A percentile compares a stretch with the other conserved stretches of the same genome.
Evolutionary conservation across 2,797 vertebrate species (phyloP).

Genomic region (Gallinago solitaria): DNA sequence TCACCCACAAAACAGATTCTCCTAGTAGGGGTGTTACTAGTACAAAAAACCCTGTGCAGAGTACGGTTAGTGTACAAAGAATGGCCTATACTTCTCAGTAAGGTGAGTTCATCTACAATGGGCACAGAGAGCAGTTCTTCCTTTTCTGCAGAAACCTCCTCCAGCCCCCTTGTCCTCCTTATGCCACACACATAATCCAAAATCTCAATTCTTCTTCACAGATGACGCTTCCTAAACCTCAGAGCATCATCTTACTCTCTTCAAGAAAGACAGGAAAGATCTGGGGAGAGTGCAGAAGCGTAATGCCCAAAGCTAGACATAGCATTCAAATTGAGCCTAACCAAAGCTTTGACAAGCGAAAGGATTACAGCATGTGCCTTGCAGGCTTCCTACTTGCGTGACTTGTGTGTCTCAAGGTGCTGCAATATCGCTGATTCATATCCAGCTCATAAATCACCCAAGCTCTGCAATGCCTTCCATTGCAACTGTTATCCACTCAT

Average conservation of each 20-base stretch:
- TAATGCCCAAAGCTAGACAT: not conserved
- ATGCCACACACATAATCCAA: not conserved
- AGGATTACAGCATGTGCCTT: not conserved
- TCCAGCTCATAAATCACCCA: not conserved
- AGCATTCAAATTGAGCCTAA: not conserved
- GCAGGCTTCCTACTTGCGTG: constrained; percentile 5
- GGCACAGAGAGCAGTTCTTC: not conserved
- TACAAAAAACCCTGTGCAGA: not conserved
- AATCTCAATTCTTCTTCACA: not conserved
- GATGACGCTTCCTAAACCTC: not conserved
- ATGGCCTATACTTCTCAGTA: not conserved
- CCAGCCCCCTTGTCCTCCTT: not conserved
- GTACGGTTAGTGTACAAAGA: not conserved
- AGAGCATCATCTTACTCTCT: not conserved
- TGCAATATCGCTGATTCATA: not conserved
- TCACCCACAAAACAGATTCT: not conserved
- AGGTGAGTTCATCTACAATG: not conserved
- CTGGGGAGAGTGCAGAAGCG: not conserved
- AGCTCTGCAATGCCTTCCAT: not conserved
- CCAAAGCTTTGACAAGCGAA: not conserved
- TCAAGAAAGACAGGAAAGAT: not conserved
- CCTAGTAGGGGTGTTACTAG: not conserved
- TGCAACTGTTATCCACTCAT: not conserved
- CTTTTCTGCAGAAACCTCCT: not conserved
- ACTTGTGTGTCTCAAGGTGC: not conserved